Evolutionary conservation across 2,888 invertebrate species (phyloP), one percentile per base, ranked within the genome.

Genomic region (Leptothorax acervorum): DNA sequence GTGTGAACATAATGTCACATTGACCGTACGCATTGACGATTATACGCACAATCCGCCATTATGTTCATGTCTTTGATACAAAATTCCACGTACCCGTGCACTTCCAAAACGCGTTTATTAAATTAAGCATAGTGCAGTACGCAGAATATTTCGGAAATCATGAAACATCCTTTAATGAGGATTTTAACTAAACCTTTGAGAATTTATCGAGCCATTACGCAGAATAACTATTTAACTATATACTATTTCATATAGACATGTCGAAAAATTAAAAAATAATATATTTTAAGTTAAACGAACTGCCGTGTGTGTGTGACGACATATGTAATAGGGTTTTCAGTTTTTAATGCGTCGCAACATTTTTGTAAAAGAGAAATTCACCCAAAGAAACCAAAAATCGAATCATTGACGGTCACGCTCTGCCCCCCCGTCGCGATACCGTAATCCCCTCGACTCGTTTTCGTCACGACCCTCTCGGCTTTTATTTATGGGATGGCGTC

Each of bases 401-500:
- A 62, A 23, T 48, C 48, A 63, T 18, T 63, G 39, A 45, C 55
- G 60, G 39, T 28, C 66, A 4, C 60, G 39, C 60, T 28, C 35
- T 42, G 9, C 23, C 23, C 66, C 66, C 48, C 66, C 76, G 23
- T 31, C 55, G 55, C 15, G 55, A 8, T 23, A 45, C 11, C 53
- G 60, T 68, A 39, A 63, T 82, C 83, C 70, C 85, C 39, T 70
- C 39, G 63, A 23, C 76, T 71, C 48, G 65, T 48, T 68, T 75
- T 48, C 51, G 84, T 62, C 68, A n/a, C 57, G 9, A 48, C 65
- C 55, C 79, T 51, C 39, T 11, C 65, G n/a, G 53, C 70, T 66
- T 71, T 84, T 85, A 84, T 85, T 85, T 84, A 85, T 85, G 70
- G 70, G 74, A 84, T 65, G 84, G 73, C 74, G 55, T 84, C 75